Base-by-base conservation (phyloP, 30 jellyfish, hydroid and myxozoan genomes). In the Catostylus mosaicus region DNA sequence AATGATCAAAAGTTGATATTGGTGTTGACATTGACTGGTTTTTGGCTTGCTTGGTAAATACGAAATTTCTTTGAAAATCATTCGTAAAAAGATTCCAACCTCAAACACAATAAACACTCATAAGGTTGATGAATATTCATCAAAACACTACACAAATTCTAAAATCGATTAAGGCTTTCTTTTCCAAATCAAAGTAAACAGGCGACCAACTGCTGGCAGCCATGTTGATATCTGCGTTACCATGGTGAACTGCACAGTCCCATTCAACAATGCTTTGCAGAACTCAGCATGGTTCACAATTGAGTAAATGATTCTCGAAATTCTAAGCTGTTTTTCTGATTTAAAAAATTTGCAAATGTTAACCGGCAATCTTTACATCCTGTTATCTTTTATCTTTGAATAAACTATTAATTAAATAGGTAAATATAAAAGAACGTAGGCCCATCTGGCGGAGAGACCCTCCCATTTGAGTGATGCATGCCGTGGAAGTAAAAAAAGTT, bases 221-320 rank as follows among this genome's bases (percentile, higher is more conserved):
- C 75, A 62, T 74, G 85, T 74, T 34, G 85, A 63, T 31, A 47
- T 45, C 85, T 31, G 61, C 34, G 71, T 52, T 69, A 38, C 85
- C 85, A 51, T 74, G 75, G 85, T 35, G 33, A 48, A 10, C 47
- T 48, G 59, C 23, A 57, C 85, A 0, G 40, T 43, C 75, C 74
- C 63, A 74, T 50, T 74, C 73, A 54, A 33, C 9, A 74, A 59
- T n/a, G 29, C 26, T 20, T 60, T 30, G n/a, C 40, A 26, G 26
- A n/a, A 20, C 85, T 29, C 85, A 22, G 73, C 63, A 66, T 57
- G 85, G 30, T 16, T 8, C 0, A 7, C 37, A 27, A 50, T 52
- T 7, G 75, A 56, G 38, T 3, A 24, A 69, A 20, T 69, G 61
- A 38, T 35, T 69, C 12, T n/a, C 75, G 32, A 51, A 29, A 24